Percentiles rank a stretch among this genome's conserved stretches.
Conservation (phyloP, 1,140 invertebrate genomes). For the Manduca sexta region DNA sequence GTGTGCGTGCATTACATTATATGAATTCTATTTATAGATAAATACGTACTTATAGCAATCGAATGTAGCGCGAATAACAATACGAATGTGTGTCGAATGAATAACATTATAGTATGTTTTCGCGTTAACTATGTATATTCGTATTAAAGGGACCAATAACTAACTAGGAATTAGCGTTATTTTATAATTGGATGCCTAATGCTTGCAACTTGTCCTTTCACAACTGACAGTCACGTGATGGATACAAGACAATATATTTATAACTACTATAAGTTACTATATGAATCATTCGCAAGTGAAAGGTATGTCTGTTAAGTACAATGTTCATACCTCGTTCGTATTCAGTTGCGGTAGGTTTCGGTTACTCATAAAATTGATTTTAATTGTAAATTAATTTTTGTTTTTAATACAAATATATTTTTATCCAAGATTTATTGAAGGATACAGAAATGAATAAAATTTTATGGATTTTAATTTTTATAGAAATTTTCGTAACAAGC, state of each 20-base stretch:
- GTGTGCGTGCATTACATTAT: conserved; percentile 3
- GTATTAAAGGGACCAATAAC: too few relatives aligned
- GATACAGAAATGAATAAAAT: too few relatives aligned
- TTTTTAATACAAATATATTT: too few relatives aligned
- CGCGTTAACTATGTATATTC: too few relatives aligned
- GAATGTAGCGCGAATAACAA: conserved; percentile 7
- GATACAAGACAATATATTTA: conserved; percentile 13
- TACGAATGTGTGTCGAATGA: conserved; percentile 5
- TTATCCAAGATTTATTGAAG: too few relatives aligned
- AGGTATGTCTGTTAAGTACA: conserved; percentile 2
- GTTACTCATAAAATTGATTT: too few relatives aligned
- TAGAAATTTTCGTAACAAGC: too few relatives aligned
- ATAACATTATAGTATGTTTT: too few relatives aligned
- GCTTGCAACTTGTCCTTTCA: conserved; percentile 44
- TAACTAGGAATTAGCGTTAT: conserved; percentile 12
- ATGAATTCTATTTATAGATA: conserved; percentile 5
- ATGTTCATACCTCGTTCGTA: too few relatives aligned
- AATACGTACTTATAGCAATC: neutral
- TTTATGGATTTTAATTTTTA: too few relatives aligned
- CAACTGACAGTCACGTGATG: conserved; percentile 40
- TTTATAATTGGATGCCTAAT: conserved; percentile 15
- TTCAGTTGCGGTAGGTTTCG: too few relatives aligned
- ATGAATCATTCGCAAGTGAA: conserved; percentile 11
- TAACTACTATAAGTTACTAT: conserved; percentile 2
- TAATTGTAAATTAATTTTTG: too few relatives aligned